A percentile compares a stretch with the other conserved stretches of the same genome.
phyloP scores from a whole-genome alignment of 2,797 vertebrate species.

The Eidolon dupreanum region DNA sequence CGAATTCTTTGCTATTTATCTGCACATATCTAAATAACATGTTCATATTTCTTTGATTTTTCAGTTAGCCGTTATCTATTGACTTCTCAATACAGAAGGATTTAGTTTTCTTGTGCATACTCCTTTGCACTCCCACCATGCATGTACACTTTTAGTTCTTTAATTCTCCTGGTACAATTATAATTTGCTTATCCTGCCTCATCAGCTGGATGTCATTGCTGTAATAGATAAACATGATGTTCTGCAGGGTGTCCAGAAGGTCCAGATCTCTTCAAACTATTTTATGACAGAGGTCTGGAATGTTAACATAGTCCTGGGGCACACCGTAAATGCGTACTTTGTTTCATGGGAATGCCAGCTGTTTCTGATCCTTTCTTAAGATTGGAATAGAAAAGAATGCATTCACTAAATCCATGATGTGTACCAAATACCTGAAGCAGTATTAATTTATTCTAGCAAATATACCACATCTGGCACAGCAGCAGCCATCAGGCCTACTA shows the following conservation, averaged over 20 bases:
- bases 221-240: background rate
- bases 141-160: background rate
- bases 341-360: background rate
- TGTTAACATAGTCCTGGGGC: background rate
- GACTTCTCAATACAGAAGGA: background rate
- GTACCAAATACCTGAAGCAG: background rate
- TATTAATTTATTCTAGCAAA: background rate
- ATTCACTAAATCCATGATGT: background rate
- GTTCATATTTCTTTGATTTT: constrained; percentile 17
- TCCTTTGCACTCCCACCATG: background rate
- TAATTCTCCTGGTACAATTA: background rate
- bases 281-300: background rate
- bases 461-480: background rate
- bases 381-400: constrained; percentile 12
- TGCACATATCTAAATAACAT: background rate
- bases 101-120: background rate
- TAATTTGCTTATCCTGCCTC: background rate
- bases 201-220: background rate
- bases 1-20: constrained; percentile 9
- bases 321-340: background rate
- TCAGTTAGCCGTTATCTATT: background rate
- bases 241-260: background rate
- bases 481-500: constrained; percentile 7
- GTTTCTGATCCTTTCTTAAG: constrained; percentile 33
- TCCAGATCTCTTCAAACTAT: background rate